phyloP scores from a whole-genome alignment of 2,888 invertebrate species.

The Drosophila formosana region DNA sequence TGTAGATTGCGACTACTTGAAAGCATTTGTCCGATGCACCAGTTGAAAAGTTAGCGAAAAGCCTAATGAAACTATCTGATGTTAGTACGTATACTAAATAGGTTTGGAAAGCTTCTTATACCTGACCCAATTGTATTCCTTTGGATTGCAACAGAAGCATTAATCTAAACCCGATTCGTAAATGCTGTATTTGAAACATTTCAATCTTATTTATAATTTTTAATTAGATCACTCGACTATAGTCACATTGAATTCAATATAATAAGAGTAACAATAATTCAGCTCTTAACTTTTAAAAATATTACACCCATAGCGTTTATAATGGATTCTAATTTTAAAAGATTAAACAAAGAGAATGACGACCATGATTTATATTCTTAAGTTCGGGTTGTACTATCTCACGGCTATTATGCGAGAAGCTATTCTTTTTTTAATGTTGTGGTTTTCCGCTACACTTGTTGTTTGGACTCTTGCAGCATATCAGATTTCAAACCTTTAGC shows the following conservation, averaged over 20 bases:
- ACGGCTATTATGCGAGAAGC: constrained; percentile 52
- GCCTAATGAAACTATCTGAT: constrained; percentile 18
- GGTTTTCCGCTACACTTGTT: constrained; percentile 57
- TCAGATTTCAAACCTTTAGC: constrained; percentile 38
- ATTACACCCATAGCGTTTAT: neutral
- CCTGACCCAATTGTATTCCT: neutral
- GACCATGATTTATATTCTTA: constrained; percentile 42
- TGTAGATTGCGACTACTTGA: constrained; percentile 40
- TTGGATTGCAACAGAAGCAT: too few species aligned
- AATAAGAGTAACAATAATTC: too few species aligned
- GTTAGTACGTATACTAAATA: neutral
- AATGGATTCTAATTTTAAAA: neutral
- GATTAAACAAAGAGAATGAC: constrained; percentile 1
- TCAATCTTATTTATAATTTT: too few species aligned
- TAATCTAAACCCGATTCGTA: too few species aligned
- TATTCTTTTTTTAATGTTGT: constrained; percentile 27
- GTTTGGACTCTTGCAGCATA: constrained; percentile 20
- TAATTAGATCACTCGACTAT: too few species aligned
- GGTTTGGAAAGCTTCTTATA: neutral
- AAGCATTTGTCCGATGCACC: constrained; percentile 42
- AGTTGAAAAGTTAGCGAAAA: constrained; percentile 46
- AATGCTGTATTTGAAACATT: too few species aligned
- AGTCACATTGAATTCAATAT: too few species aligned
- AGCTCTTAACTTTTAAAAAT: too few species aligned
- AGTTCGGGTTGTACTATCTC: constrained; percentile 40